Base-by-base conservation (phyloP, 2,113 vertebrate genomes). In the Lanius collurio region DNA sequence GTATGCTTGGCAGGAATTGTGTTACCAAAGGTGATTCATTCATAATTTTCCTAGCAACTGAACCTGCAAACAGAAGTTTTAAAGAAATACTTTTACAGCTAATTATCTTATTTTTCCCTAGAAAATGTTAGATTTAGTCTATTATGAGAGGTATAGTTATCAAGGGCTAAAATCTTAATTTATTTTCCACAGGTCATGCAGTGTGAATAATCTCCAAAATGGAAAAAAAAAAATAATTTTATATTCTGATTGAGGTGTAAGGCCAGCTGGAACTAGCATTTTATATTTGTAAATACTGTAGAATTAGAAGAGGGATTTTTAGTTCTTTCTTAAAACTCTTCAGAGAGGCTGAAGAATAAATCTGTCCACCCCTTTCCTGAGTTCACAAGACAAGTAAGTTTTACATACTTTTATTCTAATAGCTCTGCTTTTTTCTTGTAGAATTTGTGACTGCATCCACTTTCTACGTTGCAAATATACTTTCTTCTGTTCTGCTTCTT, bases 11-110 rank as follows among this genome's bases (percentile, higher is more conserved):
- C 52, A 85, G 70, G 52, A 83, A 85, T n/a, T 85, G 47, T 90
- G 52, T 83, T 88, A 83, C 47, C 37, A 9, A 85, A 83, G 71
- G 63, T 79, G 47, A 85, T 90, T 85, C 4, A 69, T 77, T 87
- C 24, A 53, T 78, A 31, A 46, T 85, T 85, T 92, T 92, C 52
- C 42, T 63, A 75, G n/a, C 79, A 88, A 85, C 35, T 75, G 35
- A 85, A 79, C 39, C 37, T 75, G 15, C 22, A 78, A 57, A 82
- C 44, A 7, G 21, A 94, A 70, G n/a, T 42, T 63, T 41, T 55
- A 46, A 82, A 84, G 20, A 62, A 94, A 78, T 41, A 37, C 33
- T 70, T 88, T 39, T 50, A 68, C 15, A 56, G 49, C 14, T 77
- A 80, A 41, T 71, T 63, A 62, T 70, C n/a, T 73, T 73, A 17